Conservation (phyloP, 2,113 vertebrate genomes). For the Vombatus ursinus region DNA sequence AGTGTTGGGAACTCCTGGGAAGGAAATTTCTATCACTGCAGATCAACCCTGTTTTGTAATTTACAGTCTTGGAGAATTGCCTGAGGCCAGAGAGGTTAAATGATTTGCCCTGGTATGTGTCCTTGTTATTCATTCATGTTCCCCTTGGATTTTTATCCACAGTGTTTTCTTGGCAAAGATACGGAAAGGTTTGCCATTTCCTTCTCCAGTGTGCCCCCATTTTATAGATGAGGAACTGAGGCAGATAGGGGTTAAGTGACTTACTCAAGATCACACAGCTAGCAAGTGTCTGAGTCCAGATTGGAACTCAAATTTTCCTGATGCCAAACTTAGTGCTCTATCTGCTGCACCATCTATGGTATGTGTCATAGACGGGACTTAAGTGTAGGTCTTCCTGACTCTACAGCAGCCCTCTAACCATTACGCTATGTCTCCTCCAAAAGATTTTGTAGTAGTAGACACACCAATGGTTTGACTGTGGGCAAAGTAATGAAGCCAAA, state of each 20-base stretch:
- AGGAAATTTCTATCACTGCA: no score
- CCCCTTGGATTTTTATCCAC: no score
- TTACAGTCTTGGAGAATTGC: no score
- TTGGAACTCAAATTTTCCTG: not conserved
- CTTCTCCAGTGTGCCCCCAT: not conserved
- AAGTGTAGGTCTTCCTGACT: not conserved
- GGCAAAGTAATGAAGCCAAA: not conserved
- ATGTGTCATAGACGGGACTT: not conserved
- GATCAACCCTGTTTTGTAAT: no score
- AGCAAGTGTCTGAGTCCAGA: not conserved
- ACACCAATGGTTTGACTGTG: not conserved
- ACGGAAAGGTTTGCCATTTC: not conserved
- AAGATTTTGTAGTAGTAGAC: not conserved
- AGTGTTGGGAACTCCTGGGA: no score
- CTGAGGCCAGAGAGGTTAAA: no score
- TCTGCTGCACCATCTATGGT: not conserved
- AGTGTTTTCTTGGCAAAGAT: not conserved
- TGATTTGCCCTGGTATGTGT: no score
- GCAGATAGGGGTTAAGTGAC: not conserved
- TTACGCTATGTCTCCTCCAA: not conserved
- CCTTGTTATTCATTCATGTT: not conserved
- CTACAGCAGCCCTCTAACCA: not conserved
- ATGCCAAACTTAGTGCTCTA: no score
- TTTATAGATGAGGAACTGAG: not conserved
- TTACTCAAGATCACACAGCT: not conserved